A percentile compares a stretch with the other conserved stretches of the same genome.
Conservation (phyloP, 2,888 invertebrate species). For the Panzeria rudis region DNA sequence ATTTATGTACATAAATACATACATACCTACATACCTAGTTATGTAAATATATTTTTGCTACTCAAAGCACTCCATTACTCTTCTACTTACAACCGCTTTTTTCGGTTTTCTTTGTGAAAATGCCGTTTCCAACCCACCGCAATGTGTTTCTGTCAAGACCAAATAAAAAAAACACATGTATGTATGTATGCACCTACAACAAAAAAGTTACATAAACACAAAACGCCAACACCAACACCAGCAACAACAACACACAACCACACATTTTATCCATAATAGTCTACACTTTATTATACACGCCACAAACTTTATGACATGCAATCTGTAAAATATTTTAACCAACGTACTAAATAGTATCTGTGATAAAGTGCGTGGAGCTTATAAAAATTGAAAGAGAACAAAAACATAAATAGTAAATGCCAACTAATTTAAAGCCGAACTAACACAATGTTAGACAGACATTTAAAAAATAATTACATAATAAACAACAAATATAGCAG, state of each 20-base stretch:
- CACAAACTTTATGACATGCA: slow-evolving; percentile 45
- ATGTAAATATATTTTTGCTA: too few species aligned
- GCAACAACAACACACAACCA: not conserved
- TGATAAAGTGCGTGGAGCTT: slow-evolving; percentile 54
- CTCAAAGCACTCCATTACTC: slow-evolving; percentile 46
- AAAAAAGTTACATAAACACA: slow-evolving; percentile 6
- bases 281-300: not conserved
- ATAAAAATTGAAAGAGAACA: not conserved
- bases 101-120: slow-evolving; percentile 42
- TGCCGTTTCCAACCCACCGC: slow-evolving; percentile 55
- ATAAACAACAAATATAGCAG: slow-evolving; percentile 1
- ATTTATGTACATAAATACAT: not conserved
- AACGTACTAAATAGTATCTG: slow-evolving; percentile 1
- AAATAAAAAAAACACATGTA: not conserved
- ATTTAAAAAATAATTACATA: slow-evolving; percentile 4
- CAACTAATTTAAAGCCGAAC: slow-evolving; percentile 24
- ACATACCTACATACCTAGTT: not conserved
- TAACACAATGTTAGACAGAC: slow-evolving; percentile 1
- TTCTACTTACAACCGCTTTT: slow-evolving; percentile 6
- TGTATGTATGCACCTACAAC: not conserved
- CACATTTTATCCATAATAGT: slow-evolving; percentile 1
- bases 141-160: slow-evolving; percentile 31
- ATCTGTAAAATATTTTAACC: slow-evolving; percentile 7
- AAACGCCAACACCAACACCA: slow-evolving; percentile 43
- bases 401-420: not conserved